Conservation (phyloP, 2,113 vertebrate species). For the Lanius ludovicianus region DNA sequence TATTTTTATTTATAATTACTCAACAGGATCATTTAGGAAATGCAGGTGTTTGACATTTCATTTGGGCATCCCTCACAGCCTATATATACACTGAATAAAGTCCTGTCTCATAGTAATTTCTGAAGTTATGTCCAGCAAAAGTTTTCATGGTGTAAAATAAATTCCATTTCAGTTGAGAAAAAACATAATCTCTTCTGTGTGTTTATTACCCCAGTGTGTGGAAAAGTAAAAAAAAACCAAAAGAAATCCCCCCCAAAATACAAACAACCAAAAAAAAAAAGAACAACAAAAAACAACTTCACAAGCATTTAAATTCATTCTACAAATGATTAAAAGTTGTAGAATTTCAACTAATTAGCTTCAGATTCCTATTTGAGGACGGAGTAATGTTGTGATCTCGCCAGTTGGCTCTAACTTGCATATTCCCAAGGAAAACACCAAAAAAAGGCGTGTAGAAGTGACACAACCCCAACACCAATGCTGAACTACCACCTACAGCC, state of each 20-base stretch:
- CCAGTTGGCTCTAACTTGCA: not conserved
- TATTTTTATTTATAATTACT: not conserved
- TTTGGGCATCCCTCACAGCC: not conserved
- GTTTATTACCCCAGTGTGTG: not conserved
- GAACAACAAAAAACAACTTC: not conserved
- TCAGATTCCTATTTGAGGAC: not conserved
- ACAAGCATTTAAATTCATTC: not conserved
- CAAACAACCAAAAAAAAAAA: not conserved
- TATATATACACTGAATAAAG: not conserved
- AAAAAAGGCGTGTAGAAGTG: fast-evolving
- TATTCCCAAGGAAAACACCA: not conserved
- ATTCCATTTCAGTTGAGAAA: not conserved
- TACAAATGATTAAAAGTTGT: not conserved
- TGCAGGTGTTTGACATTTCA: not conserved
- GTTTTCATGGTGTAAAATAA: not conserved
- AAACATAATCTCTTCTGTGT: not conserved
- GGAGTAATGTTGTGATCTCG: not conserved
- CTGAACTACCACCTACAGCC: not conserved
- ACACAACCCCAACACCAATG: fast-evolving
- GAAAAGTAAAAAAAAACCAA: not conserved
- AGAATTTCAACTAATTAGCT: not conserved
- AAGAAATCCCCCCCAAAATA: not conserved
- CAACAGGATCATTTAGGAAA: not conserved
- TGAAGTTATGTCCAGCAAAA: not conserved
- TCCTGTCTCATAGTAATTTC: not conserved